phyloP scores from a whole-genome alignment of 2,888 invertebrate genomes.

The Aromia moschata region DNA sequence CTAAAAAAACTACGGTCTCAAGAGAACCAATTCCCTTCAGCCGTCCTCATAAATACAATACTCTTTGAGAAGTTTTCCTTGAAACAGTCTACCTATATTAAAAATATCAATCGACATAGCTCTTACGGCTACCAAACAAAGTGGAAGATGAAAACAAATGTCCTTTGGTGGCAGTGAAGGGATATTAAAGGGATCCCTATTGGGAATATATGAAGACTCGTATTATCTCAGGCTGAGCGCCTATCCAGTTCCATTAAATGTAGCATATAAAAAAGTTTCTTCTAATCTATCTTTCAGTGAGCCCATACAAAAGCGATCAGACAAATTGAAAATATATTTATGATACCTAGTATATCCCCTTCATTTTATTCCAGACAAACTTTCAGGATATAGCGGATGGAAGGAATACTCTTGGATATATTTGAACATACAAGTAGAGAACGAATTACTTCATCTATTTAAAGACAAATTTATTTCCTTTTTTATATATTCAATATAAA shows the following conservation, averaged over 20 bases:
- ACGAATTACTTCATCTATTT: too few relatives aligned
- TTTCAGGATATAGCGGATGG: too few relatives aligned
- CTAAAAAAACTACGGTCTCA: too few relatives aligned
- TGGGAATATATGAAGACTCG: constrained; percentile 1
- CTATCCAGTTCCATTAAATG: constrained; percentile 4
- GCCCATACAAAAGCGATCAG: not conserved
- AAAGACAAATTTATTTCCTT: too few relatives aligned
- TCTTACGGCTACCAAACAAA: constrained; percentile 2
- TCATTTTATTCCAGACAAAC: too few relatives aligned
- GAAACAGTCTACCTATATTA: not conserved
- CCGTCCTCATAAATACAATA: too few relatives aligned
- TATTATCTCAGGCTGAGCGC: not conserved
- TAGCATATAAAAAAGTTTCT: constrained; percentile 1
- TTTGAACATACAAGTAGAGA: too few relatives aligned
- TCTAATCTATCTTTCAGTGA: not conserved
- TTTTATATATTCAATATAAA: too few relatives aligned
- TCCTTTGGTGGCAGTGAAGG: constrained; percentile 3
- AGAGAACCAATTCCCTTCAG: too few relatives aligned
- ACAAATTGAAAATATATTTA: not conserved
- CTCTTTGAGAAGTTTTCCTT: too few relatives aligned
- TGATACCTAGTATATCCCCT: too few relatives aligned
- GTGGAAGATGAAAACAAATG: constrained; percentile 5
- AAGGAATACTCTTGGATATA: too few relatives aligned
- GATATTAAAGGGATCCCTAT: constrained; percentile 1
- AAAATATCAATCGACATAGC: constrained; percentile 3